Percentiles rank a stretch among this genome's conserved stretches.
phyloP scores from a whole-genome alignment of 2,888 invertebrate species.

The Andrena haemorrhoa region DNA sequence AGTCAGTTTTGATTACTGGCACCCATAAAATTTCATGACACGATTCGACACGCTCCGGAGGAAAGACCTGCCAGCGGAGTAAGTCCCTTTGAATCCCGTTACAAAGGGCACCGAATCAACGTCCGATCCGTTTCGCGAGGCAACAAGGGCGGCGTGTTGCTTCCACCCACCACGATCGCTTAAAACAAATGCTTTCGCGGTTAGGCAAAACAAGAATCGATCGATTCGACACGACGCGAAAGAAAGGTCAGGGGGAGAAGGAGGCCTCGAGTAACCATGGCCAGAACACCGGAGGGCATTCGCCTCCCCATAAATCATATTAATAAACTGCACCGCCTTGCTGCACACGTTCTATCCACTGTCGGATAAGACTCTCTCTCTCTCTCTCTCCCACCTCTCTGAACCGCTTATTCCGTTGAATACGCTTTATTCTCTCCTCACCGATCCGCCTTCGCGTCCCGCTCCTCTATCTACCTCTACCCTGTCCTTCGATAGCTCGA shows the following conservation, averaged over 20 bases:
- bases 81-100: conserved; percentile 68
- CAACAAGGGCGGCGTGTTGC: conserved; percentile 10
- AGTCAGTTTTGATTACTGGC: conserved; percentile 4
- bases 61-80: conserved; percentile 30
- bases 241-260: conserved; percentile 35
- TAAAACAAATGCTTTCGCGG: conserved; percentile 34
- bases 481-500: conserved; percentile 27
- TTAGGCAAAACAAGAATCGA: conserved; percentile 74
- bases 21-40: conserved; percentile 47
- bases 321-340: conserved; percentile 74
- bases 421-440: conserved; percentile 39
- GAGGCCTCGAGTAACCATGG: conserved; percentile 39
- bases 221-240: conserved; percentile 66
- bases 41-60: conserved; percentile 42
- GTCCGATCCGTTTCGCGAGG: conserved; percentile 72
- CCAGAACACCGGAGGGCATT: conserved; percentile 56
- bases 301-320: conserved; percentile 78
- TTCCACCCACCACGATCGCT: conserved; percentile 2
- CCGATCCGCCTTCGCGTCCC: conserved; percentile 26
- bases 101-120: conserved; percentile 81
- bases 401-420: conserved; percentile 42
- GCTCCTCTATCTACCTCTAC: background rate
- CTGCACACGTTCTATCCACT: conserved; percentile 53
- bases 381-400: conserved; percentile 41
- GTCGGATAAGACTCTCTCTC: conserved; percentile 58